phyloP scores from a whole-genome alignment of 2,888 invertebrate genomes.

The Cheilosia variabilis region DNA sequence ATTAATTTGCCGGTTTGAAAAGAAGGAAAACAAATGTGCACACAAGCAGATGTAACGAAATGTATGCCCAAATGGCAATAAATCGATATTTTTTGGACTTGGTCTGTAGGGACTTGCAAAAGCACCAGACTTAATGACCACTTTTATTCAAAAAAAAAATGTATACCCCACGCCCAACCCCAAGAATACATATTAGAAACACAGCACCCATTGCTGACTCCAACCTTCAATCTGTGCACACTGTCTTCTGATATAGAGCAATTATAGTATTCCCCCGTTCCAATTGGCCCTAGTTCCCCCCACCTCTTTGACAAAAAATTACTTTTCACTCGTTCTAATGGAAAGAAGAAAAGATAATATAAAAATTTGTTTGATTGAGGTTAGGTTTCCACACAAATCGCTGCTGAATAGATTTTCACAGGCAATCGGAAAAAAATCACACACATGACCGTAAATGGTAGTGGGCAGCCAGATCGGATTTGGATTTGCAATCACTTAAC shows the following conservation, averaged over 20 bases:
- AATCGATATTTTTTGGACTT: conserved; percentile 6
- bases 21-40: background rate
- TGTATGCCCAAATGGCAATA: background rate
- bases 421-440: conserved; percentile 48
- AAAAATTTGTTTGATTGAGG: conserved; percentile 72
- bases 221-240: background rate
- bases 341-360: conserved; percentile 47
- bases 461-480: background rate
- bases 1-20: background rate
- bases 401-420: conserved; percentile 58
- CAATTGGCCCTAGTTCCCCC: conserved; percentile 27
- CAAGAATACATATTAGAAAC: background rate
- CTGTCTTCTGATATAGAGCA: background rate
- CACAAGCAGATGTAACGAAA: background rate
- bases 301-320: conserved; percentile 24
- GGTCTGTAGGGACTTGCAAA: background rate
- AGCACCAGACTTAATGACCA: background rate
- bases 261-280: conserved; percentile 1
- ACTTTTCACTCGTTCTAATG: conserved; percentile 29
- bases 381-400: conserved; percentile 54
- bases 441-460: conserved; percentile 57
- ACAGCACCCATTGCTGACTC: background rate
- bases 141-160: background rate
- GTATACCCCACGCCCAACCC: background rate
- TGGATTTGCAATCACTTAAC: conserved; percentile 1